Evolutionary conservation across 2,888 invertebrate species (phyloP), one percentile per base, ranked within the genome.

Genomic region (Pammene aurita): DNA sequence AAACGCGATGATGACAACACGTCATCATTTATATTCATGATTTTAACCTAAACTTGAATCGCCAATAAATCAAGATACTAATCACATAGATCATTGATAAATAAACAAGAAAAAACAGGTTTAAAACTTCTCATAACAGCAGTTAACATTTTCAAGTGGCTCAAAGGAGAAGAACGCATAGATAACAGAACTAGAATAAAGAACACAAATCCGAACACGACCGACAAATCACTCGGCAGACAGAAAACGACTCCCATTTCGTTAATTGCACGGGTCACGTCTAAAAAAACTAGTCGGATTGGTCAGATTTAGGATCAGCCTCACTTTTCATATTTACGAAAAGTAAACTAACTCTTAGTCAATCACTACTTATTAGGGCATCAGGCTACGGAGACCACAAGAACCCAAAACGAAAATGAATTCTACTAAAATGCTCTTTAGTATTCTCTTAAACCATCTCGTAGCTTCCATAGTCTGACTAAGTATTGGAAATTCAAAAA

Each of bases 221-320:
- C 52, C 60, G 60, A 76, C 73, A 78, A 78, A 78, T 75, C 73
- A 74, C 69, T 66, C 72, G 41, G 60, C 72, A 71, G 73, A 76
- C 72, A 72, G 73, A 80, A 77, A 76, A 75, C 74, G 76, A 76
- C 74, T 76, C 72, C 78, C 76, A 80, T 83, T 84, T 84, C 84
- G 79, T 81, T 85, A 86, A 85, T 86, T 84, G n/a, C n/a, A 81
- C 81, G 80, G 82, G 83, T 67, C 70, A 79, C 78, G 7, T n/a
- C n/a, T n/a, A 5, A 81, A 83, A 83, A 84, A 83, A 81, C 75
- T 70, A 75, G 66, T 79, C 79, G 81, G 81, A 78, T 85, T 84
- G 84, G 26, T 26, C 26, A 26, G 26, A 26, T 26, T 26, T 26
- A 78, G 86, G 84, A 86, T 85, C 35, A 13, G 56, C 18, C 18